Evolutionary conservation across 2,888 invertebrate genomes (phyloP).

Genomic region (Pterobdella sp.): DNA sequence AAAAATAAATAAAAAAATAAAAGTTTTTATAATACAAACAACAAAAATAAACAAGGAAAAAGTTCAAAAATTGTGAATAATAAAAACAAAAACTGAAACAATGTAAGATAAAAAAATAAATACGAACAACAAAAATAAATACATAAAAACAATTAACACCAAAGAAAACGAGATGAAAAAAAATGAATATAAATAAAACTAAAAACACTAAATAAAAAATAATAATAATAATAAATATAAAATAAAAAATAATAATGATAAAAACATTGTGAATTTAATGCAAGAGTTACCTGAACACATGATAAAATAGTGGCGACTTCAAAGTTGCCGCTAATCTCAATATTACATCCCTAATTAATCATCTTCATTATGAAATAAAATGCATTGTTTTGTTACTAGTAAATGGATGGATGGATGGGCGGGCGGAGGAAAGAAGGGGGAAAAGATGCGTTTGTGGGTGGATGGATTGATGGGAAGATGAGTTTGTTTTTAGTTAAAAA

Average conservation of each 20-base stretch:
- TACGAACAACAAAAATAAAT: background rate
- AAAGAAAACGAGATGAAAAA: background rate
- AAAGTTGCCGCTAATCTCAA: conserved; percentile 7
- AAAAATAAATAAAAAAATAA: too few species aligned
- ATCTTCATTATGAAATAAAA: too few species aligned
- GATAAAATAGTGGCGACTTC: background rate
- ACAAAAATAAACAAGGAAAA: background rate
- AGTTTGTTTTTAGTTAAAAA: background rate
- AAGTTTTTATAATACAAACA: background rate
- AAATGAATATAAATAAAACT: background rate
- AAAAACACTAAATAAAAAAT: background rate
- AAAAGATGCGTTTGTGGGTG: background rate
- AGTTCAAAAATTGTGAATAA: background rate
- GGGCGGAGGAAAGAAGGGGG: background rate
- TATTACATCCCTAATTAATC: conserved; percentile 1
- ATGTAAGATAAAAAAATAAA: background rate
- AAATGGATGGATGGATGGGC: background rate
- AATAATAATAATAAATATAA: background rate
- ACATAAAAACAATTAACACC: background rate
- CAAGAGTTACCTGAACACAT: too few species aligned
- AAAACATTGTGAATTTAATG: too few species aligned
- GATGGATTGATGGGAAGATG: background rate
- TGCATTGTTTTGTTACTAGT: background rate
- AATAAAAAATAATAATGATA: too few species aligned
- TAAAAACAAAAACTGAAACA: background rate